phyloP scores from a whole-genome alignment of 2,113 vertebrate genomes.

The Cynopterus brachyotis region DNA sequence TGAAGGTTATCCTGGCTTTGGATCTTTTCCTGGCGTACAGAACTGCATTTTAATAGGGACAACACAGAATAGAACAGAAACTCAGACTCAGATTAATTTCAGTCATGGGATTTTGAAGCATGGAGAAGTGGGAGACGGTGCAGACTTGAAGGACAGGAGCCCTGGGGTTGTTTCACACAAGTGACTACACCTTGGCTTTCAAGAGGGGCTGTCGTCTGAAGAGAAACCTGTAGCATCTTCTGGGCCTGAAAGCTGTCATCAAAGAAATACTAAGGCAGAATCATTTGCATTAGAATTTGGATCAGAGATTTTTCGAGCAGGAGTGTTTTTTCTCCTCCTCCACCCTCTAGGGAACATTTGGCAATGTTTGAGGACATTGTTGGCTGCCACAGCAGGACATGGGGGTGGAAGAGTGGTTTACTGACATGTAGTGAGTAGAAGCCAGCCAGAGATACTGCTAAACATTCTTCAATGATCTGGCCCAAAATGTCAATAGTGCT shows the following conservation, averaged over 20 bases:
- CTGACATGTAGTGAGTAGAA: neutral
- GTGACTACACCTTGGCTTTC: neutral
- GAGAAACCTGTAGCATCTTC: neutral
- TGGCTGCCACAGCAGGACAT: neutral
- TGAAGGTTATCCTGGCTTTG: neutral
- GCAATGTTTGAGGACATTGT: neutral
- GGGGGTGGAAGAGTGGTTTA: accelerated
- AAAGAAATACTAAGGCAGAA: neutral
- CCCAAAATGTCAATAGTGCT: neutral
- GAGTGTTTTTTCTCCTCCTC: neutral
- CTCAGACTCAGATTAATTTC: neutral
- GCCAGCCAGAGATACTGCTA: neutral
- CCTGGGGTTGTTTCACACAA: neutral
- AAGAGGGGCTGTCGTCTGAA: neutral
- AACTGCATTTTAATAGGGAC: neutral
- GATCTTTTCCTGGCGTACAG: neutral
- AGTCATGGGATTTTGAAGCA: neutral
- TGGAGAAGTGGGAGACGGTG: neutral
- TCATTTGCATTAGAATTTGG: neutral
- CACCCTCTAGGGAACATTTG: neutral
- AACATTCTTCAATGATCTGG: neutral
- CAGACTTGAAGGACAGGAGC: neutral
- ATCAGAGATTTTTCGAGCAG: neutral
- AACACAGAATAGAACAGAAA: neutral
- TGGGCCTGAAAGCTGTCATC: neutral